Conservation (phyloP, 2,888 invertebrate species). For the Spodoptera exigua region DNA sequence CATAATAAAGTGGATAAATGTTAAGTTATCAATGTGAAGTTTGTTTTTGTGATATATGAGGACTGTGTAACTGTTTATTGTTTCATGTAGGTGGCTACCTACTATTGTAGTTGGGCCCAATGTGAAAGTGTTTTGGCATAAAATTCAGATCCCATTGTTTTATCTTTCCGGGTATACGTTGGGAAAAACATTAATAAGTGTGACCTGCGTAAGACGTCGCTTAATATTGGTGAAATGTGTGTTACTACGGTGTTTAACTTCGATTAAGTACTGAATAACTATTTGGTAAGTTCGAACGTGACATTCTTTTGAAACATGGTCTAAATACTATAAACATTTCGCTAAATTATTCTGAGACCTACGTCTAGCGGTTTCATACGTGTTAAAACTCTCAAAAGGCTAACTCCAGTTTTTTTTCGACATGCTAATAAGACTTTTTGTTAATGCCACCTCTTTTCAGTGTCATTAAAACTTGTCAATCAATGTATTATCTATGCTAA, state of each 20-base stretch:
- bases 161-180: conserved; percentile 80
- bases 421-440: too few relatives aligned
- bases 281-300: conserved; percentile 61
- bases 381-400: neutral
- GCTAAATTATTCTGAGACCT: neutral
- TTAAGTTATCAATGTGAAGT: conserved; percentile 44
- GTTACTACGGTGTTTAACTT: conserved; percentile 41
- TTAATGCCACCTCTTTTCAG: neutral
- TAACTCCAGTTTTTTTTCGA: too few relatives aligned
- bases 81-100: conserved; percentile 86
- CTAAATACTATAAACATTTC: conserved; percentile 25
- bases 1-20: conserved; percentile 47
- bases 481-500: too few relatives aligned
- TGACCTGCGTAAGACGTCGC: conserved; percentile 73
- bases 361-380: neutral
- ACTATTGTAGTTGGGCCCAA: conserved; percentile 76
- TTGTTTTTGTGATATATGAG: conserved; percentile 68
- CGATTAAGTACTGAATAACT: conserved; percentile 44
- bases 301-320: conserved; percentile 24
- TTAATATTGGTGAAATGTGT: conserved; percentile 69
- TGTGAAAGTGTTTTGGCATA: conserved; percentile 89
- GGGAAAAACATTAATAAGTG: conserved; percentile 75
- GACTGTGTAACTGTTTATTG: conserved; percentile 83
- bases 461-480: too few relatives aligned
- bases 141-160: conserved; percentile 88